A percentile compares a stretch with the other conserved stretches of the same genome.
Evolutionary conservation across 2,113 vertebrate species (phyloP).

Genomic region (Gymnogyps californianus): DNA sequence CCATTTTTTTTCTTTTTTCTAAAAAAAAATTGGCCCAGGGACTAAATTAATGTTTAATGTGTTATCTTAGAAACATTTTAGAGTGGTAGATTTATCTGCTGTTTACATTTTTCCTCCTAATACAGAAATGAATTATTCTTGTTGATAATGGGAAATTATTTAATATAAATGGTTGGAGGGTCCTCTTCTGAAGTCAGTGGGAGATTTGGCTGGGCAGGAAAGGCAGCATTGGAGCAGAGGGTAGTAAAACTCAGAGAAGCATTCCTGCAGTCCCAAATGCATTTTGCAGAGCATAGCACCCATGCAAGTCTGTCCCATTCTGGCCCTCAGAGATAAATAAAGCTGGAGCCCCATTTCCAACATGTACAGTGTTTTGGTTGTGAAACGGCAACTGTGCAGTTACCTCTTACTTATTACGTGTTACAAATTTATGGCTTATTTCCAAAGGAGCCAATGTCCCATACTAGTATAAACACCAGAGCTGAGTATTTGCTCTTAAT

Average conservation of each 20-base stretch:
- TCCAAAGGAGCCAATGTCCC: background rate
- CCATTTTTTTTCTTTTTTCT: accelerated
- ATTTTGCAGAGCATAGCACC: background rate
- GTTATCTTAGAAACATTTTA: slow-evolving; percentile 28
- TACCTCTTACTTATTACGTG: background rate
- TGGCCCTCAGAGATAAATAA: background rate
- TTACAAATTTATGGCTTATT: background rate
- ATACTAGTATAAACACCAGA: background rate
- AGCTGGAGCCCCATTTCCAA: background rate
- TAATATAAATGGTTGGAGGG: slow-evolving; percentile 23
- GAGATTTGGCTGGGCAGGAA: background rate
- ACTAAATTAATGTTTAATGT: slow-evolving; percentile 35
- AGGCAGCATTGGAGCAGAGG: background rate
- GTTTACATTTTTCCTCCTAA: slow-evolving; percentile 33
- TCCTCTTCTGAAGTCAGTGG: background rate
- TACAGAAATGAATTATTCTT: slow-evolving; percentile 35
- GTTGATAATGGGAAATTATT: slow-evolving; percentile 10
- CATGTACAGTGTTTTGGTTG: background rate
- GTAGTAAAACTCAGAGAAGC: background rate
- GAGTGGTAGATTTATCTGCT: slow-evolving; percentile 43
- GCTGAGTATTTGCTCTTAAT: background rate
- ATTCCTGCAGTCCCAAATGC: background rate
- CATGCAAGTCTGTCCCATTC: background rate
- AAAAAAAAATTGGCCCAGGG: background rate
- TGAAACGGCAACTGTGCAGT: background rate